These are phyloP conservation scores for Empis livida DNA, from an alignment of 2,888 invertebrate genomes.

Conservation along the genomic window DNA sequence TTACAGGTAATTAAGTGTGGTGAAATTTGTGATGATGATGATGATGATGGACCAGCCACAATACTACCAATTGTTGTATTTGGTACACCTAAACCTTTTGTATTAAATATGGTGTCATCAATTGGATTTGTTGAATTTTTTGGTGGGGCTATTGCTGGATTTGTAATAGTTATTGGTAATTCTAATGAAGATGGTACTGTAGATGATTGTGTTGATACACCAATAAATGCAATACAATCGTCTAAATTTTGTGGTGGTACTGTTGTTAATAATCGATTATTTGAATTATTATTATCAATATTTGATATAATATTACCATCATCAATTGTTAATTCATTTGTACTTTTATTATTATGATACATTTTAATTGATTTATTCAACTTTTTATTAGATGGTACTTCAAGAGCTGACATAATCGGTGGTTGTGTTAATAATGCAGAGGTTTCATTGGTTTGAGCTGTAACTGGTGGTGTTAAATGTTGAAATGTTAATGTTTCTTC, in stretches of 20 bases:
- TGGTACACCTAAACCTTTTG: neutral
- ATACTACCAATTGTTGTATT: no score
- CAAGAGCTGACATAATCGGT: conserved; percentile 68
- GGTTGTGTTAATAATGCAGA: conserved; percentile 61
- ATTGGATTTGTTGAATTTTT: conserved; percentile 22
- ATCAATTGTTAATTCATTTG: neutral
- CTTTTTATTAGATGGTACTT: conserved; percentile 46
- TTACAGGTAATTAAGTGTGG: conserved; percentile 2
- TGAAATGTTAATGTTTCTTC: neutral
- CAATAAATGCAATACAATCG: conserved; percentile 45
- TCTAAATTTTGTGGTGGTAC: conserved; percentile 32
- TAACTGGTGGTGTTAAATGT: neutral
- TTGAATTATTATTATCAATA: conserved; percentile 5
- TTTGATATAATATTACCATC: conserved; percentile 2
- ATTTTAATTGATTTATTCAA: neutral
- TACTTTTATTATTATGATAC: neutral
- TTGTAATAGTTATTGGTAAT: conserved; percentile 62
- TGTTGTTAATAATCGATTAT: conserved; percentile 6
- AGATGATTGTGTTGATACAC: conserved; percentile 38
- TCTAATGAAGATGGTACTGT: conserved; percentile 56
- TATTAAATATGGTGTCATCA: neutral
- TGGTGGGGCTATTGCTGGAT: conserved; percentile 55
- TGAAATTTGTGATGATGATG: conserved; percentile 5
- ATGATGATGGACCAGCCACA: no score
- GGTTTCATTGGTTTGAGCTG: conserved; percentile 53